Percentiles rank a stretch among this genome's conserved stretches.
These are phyloP conservation scores for Torymus auratus DNA, from an alignment of 2,888 invertebrate genomes.

Conservation along the genomic window DNA sequence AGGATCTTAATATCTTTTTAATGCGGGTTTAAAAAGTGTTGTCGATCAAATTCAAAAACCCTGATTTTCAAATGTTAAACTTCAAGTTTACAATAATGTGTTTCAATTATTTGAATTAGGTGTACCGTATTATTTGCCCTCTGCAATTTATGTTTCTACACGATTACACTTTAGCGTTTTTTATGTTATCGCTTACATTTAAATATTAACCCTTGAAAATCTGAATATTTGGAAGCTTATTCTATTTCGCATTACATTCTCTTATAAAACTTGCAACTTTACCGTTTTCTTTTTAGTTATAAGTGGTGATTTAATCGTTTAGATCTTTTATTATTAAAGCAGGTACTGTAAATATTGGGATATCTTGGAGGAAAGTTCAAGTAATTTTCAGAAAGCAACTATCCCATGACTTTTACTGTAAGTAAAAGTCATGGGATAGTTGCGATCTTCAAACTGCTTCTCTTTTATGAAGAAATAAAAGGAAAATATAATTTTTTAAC, in stretches of 20 bases:
- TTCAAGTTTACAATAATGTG: neutral
- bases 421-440: constrained; percentile 63
- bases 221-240: constrained; percentile 26
- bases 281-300: constrained; percentile 5
- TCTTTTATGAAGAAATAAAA: constrained; percentile 39
- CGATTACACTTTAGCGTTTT: constrained; percentile 22
- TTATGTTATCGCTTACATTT: neutral
- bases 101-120: constrained; percentile 11
- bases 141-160: constrained; percentile 10
- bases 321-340: neutral
- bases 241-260: constrained; percentile 55
- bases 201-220: constrained; percentile 25
- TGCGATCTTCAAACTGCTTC: constrained; percentile 48
- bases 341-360: neutral
- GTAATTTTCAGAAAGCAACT: constrained; percentile 59
- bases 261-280: constrained; percentile 30
- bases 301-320: constrained; percentile 18
- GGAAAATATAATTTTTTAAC: constrained; percentile 42
- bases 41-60: neutral
- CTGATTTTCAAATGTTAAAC: constrained; percentile 1
- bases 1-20: no score
- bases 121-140: constrained; percentile 1
- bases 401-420: constrained; percentile 61
- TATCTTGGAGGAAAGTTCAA: neutral
- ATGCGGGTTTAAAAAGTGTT: no score